These are phyloP conservation scores for Dryocosmus kuriphilus DNA, from an alignment of 2,888 invertebrate species.

Conservation along the genomic window DNA sequence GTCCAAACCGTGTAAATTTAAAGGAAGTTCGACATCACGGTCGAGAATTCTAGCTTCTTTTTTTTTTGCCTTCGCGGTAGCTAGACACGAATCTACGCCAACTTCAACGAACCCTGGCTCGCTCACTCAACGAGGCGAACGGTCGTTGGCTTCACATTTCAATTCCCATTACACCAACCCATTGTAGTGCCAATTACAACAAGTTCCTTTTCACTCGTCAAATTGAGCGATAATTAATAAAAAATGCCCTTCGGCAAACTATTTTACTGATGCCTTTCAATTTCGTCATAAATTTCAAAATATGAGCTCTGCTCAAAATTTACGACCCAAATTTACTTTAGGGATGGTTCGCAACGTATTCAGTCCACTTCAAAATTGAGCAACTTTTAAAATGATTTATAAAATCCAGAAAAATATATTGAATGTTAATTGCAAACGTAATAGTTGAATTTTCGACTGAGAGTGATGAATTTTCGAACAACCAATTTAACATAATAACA, in stretches of 20 bases:
- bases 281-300: neutral
- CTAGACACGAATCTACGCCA: conserved; percentile 7
- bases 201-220: conserved; percentile 28
- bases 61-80: conserved; percentile 20
- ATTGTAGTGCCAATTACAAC: conserved; percentile 7
- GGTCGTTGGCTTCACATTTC: conserved; percentile 1
- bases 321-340: neutral
- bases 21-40: neutral
- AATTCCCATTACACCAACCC: neutral
- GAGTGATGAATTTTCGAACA: too few relatives aligned
- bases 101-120: neutral
- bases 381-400: too few relatives aligned
- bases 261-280: neutral
- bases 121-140: conserved; percentile 38
- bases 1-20: neutral
- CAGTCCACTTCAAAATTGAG: too few relatives aligned
- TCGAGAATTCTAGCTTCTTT: neutral
- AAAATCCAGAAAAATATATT: too few relatives aligned
- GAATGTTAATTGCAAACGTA: too few relatives aligned
- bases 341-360: too few relatives aligned
- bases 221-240: conserved; percentile 15
- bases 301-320: too few relatives aligned
- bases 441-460: too few relatives aligned
- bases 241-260: neutral
- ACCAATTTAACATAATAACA: too few relatives aligned